A percentile compares a stretch with the other conserved stretches of the same genome.
phyloP scores from a whole-genome alignment of 2,113 vertebrate genomes.

The Macaca mulatta region DNA sequence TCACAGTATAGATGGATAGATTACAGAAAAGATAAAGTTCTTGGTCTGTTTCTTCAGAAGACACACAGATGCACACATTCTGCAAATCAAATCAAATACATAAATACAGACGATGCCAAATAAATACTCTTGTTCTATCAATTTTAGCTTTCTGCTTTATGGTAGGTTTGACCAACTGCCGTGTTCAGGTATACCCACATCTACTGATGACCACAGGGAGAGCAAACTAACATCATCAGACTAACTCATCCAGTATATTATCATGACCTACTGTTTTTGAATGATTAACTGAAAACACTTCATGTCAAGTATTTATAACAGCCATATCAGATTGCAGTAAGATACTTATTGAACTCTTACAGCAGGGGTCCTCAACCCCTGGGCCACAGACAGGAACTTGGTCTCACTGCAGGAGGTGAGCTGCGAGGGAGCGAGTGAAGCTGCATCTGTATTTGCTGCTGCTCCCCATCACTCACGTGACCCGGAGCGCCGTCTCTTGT shows the following conservation, averaged over 20 bases:
- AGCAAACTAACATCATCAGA: background rate
- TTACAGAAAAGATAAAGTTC: background rate
- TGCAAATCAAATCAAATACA: background rate
- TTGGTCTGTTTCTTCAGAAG: background rate
- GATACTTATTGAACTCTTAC: background rate
- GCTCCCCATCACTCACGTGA: no score
- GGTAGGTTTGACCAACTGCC: background rate
- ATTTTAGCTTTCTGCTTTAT: background rate
- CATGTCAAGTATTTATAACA: slow-evolving; percentile 68
- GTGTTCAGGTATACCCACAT: background rate
- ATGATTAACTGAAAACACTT: slow-evolving; percentile 48
- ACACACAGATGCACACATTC: background rate
- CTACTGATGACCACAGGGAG: background rate
- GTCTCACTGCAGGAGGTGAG: no score
- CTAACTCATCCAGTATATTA: background rate
- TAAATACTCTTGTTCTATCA: background rate
- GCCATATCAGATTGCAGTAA: slow-evolving; percentile 56
- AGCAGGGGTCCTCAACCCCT: no score
- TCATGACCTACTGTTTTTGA: background rate
- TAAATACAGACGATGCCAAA: background rate
- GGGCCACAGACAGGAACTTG: no score
- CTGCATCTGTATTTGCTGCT: no score
- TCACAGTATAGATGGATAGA: background rate
- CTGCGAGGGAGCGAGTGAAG: no score
- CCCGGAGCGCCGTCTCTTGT: no score